Evolutionary conservation across 2,797 vertebrate genomes (phyloP), one percentile per base, ranked within the genome.

Genomic region (Hozukius guyotensis): DNA sequence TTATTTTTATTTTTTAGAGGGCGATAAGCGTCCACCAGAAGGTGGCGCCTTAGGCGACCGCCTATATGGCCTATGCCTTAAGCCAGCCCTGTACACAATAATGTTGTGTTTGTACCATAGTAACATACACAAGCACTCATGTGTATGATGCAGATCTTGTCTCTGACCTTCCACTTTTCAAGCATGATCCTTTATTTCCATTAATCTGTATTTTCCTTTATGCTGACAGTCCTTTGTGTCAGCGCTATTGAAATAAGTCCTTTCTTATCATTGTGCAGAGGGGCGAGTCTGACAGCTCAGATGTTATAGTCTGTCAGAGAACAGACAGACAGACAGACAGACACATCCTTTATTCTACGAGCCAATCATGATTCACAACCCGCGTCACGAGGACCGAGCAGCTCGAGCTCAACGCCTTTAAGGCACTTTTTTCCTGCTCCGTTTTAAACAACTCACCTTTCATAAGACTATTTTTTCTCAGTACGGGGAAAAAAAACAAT

Each of bases 221-320:
- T 72, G 74, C 68, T 56, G 78, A 60, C 70, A 81, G 49, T 69
- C 56, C 38, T 87, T 84, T 85, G 67, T 84, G 65, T 81, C 16
- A 60, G 46, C 4, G 70, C 80, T 66, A 36, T 75, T 86, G 76
- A 83, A 87, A 80, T 74, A 65, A 89, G 85, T 64, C 18, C 61
- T 82, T 86, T 85, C 62, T 80, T 73, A 75, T 62, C 8, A 31
- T 31, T 74, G 81, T 83, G 72, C 67, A 16, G 67, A 42, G 31
- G 69, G 73, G 56, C 22, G 34, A 82, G 74, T 27, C 77, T 83
- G 87, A 90, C 88, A 91, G 77, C 78, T 81, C 74, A 70, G 74
- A 86, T 83, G 73, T 83, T 83, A 42, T 22, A 57, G 75, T 59
- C 76, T 82, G 80, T 88, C 71, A 63, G 67, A 62, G 62, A 83